These are phyloP conservation scores for Manis crassicaudata DNA, from an alignment of 2,797 vertebrate genomes.

Conservation along the genomic window DNA sequence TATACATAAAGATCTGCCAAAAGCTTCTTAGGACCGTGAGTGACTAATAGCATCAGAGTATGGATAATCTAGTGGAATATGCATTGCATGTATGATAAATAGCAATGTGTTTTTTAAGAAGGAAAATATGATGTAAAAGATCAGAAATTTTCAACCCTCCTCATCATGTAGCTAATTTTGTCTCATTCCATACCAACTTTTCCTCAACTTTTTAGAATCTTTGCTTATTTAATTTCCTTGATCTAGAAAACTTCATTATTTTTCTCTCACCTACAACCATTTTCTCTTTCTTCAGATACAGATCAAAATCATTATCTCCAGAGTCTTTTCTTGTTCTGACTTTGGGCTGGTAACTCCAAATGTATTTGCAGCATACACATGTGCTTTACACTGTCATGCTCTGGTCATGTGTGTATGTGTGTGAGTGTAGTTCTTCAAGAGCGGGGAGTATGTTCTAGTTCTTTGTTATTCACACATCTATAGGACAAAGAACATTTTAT, in stretches of 20 bases:
- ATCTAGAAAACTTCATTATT: background rate
- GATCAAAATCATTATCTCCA: background rate
- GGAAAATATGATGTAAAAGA: background rate
- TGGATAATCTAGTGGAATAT: background rate
- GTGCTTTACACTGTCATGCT: background rate
- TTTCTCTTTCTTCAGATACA: background rate
- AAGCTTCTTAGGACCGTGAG: background rate
- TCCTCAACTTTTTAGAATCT: background rate
- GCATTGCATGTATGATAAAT: background rate
- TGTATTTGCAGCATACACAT: background rate
- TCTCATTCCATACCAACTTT: background rate
- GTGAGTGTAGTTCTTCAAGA: background rate
- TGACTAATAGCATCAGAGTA: background rate
- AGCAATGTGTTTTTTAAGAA: background rate
- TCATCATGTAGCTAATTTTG: background rate
- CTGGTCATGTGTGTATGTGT: background rate
- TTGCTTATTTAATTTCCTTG: slow-evolving; percentile 18
- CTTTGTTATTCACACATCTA: background rate
- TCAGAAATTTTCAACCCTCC: background rate
- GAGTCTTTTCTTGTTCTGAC: background rate
- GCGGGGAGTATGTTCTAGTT: background rate
- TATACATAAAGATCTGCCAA: background rate
- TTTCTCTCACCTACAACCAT: background rate
- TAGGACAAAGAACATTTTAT: background rate
- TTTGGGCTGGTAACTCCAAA: background rate